Percentiles rank a stretch among this genome's conserved stretches.
These are phyloP conservation scores for Gavia stellata DNA, from an alignment of 2,113 vertebrate species.

Conservation along the genomic window DNA sequence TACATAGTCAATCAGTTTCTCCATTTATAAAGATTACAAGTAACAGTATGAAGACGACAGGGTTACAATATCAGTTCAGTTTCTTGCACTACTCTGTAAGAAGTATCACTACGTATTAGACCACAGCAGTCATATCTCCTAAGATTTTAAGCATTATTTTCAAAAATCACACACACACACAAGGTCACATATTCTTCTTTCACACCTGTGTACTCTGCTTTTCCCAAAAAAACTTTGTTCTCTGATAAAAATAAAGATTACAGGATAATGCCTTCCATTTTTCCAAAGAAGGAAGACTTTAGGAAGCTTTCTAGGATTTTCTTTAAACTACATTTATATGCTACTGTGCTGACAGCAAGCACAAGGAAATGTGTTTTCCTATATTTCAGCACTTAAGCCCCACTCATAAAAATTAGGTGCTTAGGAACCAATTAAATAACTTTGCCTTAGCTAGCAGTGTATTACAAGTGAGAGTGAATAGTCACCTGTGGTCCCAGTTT, in stretches of 20 bases:
- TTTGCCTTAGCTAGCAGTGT: neutral
- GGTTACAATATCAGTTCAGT: neutral
- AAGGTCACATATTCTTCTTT: neutral
- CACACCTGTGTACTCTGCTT: neutral
- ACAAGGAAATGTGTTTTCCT: neutral
- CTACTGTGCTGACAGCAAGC: neutral
- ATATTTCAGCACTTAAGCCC: neutral
- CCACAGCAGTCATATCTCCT: neutral
- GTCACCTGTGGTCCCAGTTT: neutral
- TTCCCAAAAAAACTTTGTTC: neutral
- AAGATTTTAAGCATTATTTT: neutral
- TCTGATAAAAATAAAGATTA: neutral
- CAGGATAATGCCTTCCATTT: neutral
- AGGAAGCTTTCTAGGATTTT: constrained; percentile 5
- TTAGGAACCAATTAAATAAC: constrained; percentile 61
- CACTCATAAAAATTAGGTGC: constrained; percentile 46
- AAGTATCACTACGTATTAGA: neutral
- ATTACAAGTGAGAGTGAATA: neutral
- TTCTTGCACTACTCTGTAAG: neutral
- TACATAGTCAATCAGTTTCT: neutral
- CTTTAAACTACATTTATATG: neutral
- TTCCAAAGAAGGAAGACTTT: neutral
- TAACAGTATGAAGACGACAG: neutral
- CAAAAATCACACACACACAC: neutral
- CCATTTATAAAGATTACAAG: neutral